Base-by-base conservation (phyloP, 2,888 invertebrate genomes). In the Habroteleia sp. region DNA sequence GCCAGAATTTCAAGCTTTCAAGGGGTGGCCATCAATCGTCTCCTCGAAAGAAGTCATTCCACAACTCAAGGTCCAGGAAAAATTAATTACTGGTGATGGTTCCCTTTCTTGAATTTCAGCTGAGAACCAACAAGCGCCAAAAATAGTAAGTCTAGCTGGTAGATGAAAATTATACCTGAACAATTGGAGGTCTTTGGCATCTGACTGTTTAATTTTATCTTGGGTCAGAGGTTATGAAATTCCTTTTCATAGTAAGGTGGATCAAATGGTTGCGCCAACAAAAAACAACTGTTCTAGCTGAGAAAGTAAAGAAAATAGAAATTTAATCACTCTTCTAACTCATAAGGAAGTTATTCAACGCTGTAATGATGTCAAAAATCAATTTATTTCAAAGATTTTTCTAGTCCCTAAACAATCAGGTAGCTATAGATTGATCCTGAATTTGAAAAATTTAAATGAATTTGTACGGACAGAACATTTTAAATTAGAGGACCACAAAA, bases 381-480 rank as follows among this genome's bases (percentile, higher is more conserved):
- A 71, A 31, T 74, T 74, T 44, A 25, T 76, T 0, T 76, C 68
- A 3, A 17, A 56, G 2, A 56, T 63, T 7, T 78, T 76, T 25
- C 31, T 75, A 3, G 20, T 39, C n/a, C 33, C 46, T 2, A 74
- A 74, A 37, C 25, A 56, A 0, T 31, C 68, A 23, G 72, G 71
- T 2, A 37, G 16, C 1, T 44, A 16, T 23, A 50, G 74, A 25
- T 37, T 68, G 5, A 58, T 78, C 4, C 29, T 74, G 1, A 78
- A 76, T 48, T 42, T 72, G 7, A 63, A 58, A 41, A 20, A 37
- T 0, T 39, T 74, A 10, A 78, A 78, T 23, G n/a, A 50, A 27
- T 76, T 65, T 44, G 39, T 76, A n/a, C n/a, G n/a, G n/a, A n/a
- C n/a, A n/a, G n/a, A n/a, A n/a, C n/a, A n/a, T n/a, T n/a, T n/a